These are phyloP conservation scores for Cactoblastis cactorum DNA, from an alignment of 2,888 invertebrate species.

Conservation along the genomic window DNA sequence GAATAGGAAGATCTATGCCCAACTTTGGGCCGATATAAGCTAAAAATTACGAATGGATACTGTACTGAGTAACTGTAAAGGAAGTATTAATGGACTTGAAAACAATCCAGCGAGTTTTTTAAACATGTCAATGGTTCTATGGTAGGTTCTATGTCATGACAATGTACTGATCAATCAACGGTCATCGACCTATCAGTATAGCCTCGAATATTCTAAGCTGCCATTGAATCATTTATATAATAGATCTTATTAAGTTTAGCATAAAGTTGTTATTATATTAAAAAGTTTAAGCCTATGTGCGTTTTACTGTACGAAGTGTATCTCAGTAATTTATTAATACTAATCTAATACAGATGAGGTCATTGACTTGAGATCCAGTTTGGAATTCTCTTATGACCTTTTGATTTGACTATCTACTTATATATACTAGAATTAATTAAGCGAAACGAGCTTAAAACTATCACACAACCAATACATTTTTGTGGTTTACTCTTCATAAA, in stretches of 20 bases:
- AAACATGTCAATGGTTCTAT: background rate
- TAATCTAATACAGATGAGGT: constrained; percentile 21
- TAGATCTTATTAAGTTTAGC: background rate
- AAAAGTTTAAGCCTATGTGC: background rate
- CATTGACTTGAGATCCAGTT: constrained; percentile 20
- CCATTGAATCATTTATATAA: background rate
- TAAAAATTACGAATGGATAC: no score
- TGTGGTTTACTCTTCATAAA: no score
- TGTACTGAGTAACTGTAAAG: no score
- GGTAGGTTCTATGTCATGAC: background rate
- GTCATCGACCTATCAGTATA: constrained; percentile 10
- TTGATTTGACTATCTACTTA: background rate
- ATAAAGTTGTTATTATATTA: background rate
- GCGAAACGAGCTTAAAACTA: no score
- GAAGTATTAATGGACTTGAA: background rate
- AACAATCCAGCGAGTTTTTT: background rate
- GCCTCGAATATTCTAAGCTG: constrained; percentile 8
- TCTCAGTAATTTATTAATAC: constrained; percentile 19
- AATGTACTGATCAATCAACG: constrained; percentile 13
- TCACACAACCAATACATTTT: no score
- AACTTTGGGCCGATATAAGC: no score
- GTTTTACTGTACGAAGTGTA: constrained; percentile 16
- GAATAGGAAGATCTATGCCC: no score
- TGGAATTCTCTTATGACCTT: constrained; percentile 7
- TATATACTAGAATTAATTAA: no score